Percentiles rank a stretch among this genome's conserved stretches.
phyloP scores from a whole-genome alignment of 37 sponge, comb jelly and placozoan genomes.

The Aplysina aerophoba region DNA sequence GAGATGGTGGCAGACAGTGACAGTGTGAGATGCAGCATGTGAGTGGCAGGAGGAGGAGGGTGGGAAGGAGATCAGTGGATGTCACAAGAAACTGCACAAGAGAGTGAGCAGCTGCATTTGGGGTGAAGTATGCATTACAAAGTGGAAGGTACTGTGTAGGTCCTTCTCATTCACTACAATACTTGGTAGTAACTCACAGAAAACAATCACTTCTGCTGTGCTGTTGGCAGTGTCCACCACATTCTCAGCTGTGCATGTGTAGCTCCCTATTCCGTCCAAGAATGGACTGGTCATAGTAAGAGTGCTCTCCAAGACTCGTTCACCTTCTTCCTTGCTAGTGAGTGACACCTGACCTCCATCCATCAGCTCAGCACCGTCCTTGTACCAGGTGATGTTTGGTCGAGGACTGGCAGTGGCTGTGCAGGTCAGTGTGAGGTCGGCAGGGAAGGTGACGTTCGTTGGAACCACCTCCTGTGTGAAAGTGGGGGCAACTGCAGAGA shows the following conservation, averaged over 20 bases:
- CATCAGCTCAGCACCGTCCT: conserved; percentile 25
- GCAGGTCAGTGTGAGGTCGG: conserved; percentile 36
- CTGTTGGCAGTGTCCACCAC: neutral
- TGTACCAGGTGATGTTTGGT: conserved; percentile 67
- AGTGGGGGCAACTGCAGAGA: conserved; percentile 46
- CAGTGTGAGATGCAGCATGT: neutral
- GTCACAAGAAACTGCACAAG: too few species aligned
- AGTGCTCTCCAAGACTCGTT: neutral
- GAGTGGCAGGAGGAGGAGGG: too few species aligned
- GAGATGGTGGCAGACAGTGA: neutral
- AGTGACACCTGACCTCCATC: neutral
- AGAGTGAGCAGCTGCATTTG: too few species aligned
- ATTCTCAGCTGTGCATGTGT: conserved; percentile 57
- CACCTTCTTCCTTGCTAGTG: neutral
- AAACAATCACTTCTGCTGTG: neutral
- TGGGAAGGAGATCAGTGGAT: too few species aligned
- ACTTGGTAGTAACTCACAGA: conserved; percentile 6
- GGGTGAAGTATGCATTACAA: too few species aligned
- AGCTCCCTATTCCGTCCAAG: conserved; percentile 40
- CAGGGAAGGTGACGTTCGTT: neutral
- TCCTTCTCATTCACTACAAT: too few species aligned
- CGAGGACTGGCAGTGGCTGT: conserved; percentile 48
- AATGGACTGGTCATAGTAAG: neutral
- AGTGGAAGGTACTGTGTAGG: too few species aligned
- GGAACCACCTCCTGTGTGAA: neutral